A percentile compares a stretch with the other conserved stretches of the same genome.
phyloP scores from a whole-genome alignment of 2,113 vertebrate genomes.

The Orycteropus afer region DNA sequence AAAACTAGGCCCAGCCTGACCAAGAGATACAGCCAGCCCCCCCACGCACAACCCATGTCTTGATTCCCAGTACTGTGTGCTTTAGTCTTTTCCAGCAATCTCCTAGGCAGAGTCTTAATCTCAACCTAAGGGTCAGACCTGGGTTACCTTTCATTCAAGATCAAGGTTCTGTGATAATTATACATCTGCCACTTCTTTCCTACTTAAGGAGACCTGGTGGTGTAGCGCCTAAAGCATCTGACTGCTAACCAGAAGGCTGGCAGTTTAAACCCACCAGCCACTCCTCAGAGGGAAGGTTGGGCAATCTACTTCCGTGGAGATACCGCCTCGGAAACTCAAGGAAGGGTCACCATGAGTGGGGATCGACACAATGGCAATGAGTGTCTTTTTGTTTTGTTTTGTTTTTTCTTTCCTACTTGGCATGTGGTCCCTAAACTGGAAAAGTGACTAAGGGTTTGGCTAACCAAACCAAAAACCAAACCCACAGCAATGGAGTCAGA shows the following conservation, averaged over 20 bases:
- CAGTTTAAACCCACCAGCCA: too few relatives aligned
- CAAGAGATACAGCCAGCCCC: not conserved
- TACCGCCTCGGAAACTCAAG: too few relatives aligned
- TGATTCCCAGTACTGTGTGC: fast-evolving
- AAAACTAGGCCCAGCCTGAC: not conserved
- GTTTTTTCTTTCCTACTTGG: conserved; percentile 50
- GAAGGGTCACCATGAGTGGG: too few relatives aligned
- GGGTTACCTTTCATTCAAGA: conserved; percentile 51
- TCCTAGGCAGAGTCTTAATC: not conserved
- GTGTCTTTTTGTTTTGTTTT: too few relatives aligned
- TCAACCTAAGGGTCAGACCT: not conserved
- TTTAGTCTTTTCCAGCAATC: not conserved
- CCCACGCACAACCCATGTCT: too few relatives aligned
- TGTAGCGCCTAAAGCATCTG: too few relatives aligned
- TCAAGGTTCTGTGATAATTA: conserved; percentile 59
- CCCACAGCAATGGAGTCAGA: too few relatives aligned
- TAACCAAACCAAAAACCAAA: not conserved
- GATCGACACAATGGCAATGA: too few relatives aligned
- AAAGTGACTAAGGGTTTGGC: conserved; percentile 52
- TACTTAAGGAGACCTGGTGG: too few relatives aligned
- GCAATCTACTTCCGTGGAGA: too few relatives aligned
- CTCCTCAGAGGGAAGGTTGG: too few relatives aligned
- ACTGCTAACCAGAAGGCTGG: too few relatives aligned
- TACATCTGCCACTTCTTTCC: conserved; percentile 31
- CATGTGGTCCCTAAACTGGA: not conserved